phyloP scores from a whole-genome alignment of 2,797 vertebrate species.

The Thalassophryne amazonica region DNA sequence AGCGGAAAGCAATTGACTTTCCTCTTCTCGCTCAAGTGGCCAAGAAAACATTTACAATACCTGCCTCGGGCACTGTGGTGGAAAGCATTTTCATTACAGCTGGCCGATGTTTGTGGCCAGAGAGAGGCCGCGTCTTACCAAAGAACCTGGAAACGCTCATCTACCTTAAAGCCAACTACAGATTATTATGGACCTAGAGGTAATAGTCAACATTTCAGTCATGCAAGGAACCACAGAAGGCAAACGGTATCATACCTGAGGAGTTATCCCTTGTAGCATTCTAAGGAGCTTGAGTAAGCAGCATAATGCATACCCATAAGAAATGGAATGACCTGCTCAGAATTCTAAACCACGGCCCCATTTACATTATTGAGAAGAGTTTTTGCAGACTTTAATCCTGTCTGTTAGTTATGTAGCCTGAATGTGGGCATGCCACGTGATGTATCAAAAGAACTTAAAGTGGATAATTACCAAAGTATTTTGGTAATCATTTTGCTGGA shows the following conservation, averaged over 20 bases:
- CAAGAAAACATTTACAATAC: slow-evolving; percentile 79
- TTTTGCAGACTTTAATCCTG: slow-evolving; percentile 15
- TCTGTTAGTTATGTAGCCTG: slow-evolving; percentile 22
- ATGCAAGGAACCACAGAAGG: slow-evolving; percentile 11
- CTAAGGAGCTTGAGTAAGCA: slow-evolving; percentile 11
- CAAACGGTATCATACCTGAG: slow-evolving; percentile 12
- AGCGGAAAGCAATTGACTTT: slow-evolving; percentile 81
- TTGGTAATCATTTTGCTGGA: slow-evolving; percentile 33
- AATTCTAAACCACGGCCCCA: neutral
- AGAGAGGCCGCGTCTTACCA: slow-evolving; percentile 69
- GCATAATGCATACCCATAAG: slow-evolving; percentile 5
- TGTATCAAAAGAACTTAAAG: slow-evolving; percentile 17
- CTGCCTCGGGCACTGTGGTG: slow-evolving; percentile 75
- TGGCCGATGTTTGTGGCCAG: slow-evolving; percentile 58
- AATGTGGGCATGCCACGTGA: slow-evolving; percentile 12
- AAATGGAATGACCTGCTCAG: slow-evolving; percentile 6
- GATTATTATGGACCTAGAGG: slow-evolving; percentile 75
- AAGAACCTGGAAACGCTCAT: slow-evolving; percentile 82
- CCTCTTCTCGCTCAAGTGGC: slow-evolving; percentile 80
- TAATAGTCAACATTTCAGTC: slow-evolving; percentile 2
- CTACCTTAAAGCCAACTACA: slow-evolving; percentile 82
- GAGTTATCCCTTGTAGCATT: slow-evolving; percentile 23
- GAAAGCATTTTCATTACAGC: slow-evolving; percentile 75
- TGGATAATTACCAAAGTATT: slow-evolving; percentile 51
- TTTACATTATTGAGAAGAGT: slow-evolving; percentile 6